Percentiles rank a stretch among this genome's conserved stretches.
Evolutionary conservation across 2,888 invertebrate species (phyloP).

Genomic region (Arrhopalites spinosus): DNA sequence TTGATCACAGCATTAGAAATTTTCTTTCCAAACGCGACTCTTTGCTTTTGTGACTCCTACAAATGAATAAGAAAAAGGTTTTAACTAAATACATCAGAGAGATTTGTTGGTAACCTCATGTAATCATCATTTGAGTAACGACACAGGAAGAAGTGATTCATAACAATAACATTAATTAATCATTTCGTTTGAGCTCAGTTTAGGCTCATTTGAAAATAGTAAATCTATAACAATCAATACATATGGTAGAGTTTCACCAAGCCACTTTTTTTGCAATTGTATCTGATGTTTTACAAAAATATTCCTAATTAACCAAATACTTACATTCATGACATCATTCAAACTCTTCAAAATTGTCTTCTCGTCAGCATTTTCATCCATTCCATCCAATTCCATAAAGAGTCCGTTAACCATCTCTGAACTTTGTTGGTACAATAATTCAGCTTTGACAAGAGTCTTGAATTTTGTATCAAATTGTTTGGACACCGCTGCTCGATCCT

Average conservation of each 20-base stretch:
- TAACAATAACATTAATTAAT: neutral
- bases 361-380: neutral
- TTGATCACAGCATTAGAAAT: neutral
- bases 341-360: neutral
- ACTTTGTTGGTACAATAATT: neutral
- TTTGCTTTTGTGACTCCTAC: neutral
- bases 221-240: neutral
- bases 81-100: neutral
- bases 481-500: neutral
- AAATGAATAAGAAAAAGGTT: neutral
- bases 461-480: slow-evolving; percentile 7
- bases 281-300: neutral
- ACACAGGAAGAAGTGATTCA: neutral
- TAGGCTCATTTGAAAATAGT: neutral
- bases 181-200: neutral
- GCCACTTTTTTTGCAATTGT: neutral
- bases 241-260: neutral
- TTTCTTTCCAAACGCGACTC: neutral
- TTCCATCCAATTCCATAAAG: neutral
- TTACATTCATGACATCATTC: neutral
- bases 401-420: neutral
- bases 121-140: neutral
- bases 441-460: neutral
- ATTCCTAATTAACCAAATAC: neutral
- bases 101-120: neutral